Base-by-base conservation (phyloP, 2,888 invertebrate species). In the Drosophila melanocephala region DNA sequence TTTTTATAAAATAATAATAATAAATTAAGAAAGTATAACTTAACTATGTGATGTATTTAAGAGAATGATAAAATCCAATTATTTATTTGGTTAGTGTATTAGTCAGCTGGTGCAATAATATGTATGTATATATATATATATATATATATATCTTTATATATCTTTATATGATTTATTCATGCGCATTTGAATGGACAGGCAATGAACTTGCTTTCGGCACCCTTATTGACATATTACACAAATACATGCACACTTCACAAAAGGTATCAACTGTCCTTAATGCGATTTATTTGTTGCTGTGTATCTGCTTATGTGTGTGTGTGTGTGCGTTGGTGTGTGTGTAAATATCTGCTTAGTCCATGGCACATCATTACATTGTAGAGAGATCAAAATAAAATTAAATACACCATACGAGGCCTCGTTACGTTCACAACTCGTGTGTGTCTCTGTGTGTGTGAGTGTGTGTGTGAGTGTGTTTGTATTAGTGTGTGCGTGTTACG, bases 271-370 rank as follows among this genome's bases (percentile, higher is more conserved):
- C 55, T 68, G 75, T 26, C 42, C 56, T 55, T 82, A 82, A 75
- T 82, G 79, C 63, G 75, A 81, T 81, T 81, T 80, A 71, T 60
- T 63, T 67, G 56, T 51, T 55, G 44, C 32, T 56, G 39, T 35
- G 10, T 50, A 30, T 44, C 2, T 16, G 9, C 2, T 19, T 52
- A 12, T 32, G 10, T 30, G n/a, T 52, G 19, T 19, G 19, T 19
- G 19, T 50, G 7, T 16, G 7, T 39, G 51, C 28, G 14, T 28
- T 16, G 26, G 7, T 51, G n/a, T 57, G 32, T 50, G 35, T n/a
- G 42, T 35, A 58, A 52, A 51, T 58, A 57, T 52, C 33, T 64
- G 37, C 59, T 62, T 62, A 61, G 77, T 62, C 32, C 56, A 42
- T 32, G 64, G 55, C 78, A 42, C 63, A 79, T 74, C 75, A 79